Evolutionary conservation across 2,113 vertebrate species (phyloP), one percentile per base, ranked within the genome.

Genomic region (Pandion haliaetus): DNA sequence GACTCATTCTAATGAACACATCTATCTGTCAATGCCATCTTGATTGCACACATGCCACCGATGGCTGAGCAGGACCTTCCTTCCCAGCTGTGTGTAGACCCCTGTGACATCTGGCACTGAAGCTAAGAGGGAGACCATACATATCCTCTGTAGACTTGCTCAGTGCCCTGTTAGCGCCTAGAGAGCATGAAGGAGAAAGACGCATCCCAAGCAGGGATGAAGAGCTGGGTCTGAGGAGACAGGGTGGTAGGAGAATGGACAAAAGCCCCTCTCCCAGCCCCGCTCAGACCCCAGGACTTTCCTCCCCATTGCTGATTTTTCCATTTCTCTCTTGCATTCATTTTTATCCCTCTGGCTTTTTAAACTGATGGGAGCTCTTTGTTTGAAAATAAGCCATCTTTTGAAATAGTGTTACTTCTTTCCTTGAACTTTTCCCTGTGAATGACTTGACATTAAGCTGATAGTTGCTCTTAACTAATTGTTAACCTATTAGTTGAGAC

Each of bases 381-480:
- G 93, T 93, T 94, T 20, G 8, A 78, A 95, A 95, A 95, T 74
- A 82, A 97, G 55, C 61, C 38, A 17, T 79, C 82, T 97, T 96
- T 95, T 95, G 58, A 97, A 96, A 95, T 49, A 78, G 82, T 61
- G 95, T 90, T 95, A 93, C 97, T 96, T 97, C 97, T 97, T 95
- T 97, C 96, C 97, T 98, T 97, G 95, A 98, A 96, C 97, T 98
- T 95, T 95, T 96, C 72, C 87, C 85, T 73, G 74, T 92, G 92
- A 95, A 97, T 94, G 92, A 93, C 92, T 97, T 72, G 59, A 92
- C 93, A 95, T 95, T 93, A 96, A 86, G 93, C 91, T 96, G 94
- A 91, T 94, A 97, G 91, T 95, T 92, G 94, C 93, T 97, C 70
- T 97, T 97, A 98, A 98, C 95, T 97, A 98, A 98, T 88, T 97